These are phyloP conservation scores for Gymnosoma rotundatum DNA, from an alignment of 2,888 invertebrate genomes.

Conservation along the genomic window DNA sequence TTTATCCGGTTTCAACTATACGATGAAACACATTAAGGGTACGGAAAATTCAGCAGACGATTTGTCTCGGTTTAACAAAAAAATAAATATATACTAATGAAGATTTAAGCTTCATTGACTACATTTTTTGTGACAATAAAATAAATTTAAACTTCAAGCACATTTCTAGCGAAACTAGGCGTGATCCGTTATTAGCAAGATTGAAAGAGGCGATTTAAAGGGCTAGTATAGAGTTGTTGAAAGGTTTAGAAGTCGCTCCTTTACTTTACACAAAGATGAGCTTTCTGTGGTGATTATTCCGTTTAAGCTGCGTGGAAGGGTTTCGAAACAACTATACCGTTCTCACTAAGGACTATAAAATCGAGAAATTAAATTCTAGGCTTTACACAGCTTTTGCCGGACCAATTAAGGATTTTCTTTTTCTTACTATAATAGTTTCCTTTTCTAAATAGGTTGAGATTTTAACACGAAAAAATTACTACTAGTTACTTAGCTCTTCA, in stretches of 20 bases:
- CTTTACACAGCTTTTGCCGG: constrained; percentile 66
- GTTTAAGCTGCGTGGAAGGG: no score
- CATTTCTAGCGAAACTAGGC: constrained; percentile 47
- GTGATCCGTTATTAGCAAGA: constrained; percentile 35
- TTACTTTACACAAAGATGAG: no score
- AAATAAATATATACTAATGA: neutral
- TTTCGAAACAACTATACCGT: no score
- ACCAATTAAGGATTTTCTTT: constrained; percentile 49
- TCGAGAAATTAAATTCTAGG: neutral
- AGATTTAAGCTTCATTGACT: constrained; percentile 19
- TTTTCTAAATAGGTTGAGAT: constrained; percentile 63
- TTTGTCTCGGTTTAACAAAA: constrained; percentile 5
- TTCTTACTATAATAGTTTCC: constrained; percentile 44
- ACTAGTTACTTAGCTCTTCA: no score
- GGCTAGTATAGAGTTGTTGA: constrained; percentile 29
- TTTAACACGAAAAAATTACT: constrained; percentile 69
- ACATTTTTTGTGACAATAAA: neutral
- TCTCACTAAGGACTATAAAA: neutral
- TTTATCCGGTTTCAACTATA: constrained; percentile 57
- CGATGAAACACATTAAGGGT: constrained; percentile 23
- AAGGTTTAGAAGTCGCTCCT: constrained; percentile 28
- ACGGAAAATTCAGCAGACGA: constrained; percentile 51
- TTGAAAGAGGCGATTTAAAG: constrained; percentile 24
- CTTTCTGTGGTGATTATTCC: no score
- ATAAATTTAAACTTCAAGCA: constrained; percentile 36